phyloP scores from a whole-genome alignment of 2,888 invertebrate genomes.

The Sphecodes monilicornis region DNA sequence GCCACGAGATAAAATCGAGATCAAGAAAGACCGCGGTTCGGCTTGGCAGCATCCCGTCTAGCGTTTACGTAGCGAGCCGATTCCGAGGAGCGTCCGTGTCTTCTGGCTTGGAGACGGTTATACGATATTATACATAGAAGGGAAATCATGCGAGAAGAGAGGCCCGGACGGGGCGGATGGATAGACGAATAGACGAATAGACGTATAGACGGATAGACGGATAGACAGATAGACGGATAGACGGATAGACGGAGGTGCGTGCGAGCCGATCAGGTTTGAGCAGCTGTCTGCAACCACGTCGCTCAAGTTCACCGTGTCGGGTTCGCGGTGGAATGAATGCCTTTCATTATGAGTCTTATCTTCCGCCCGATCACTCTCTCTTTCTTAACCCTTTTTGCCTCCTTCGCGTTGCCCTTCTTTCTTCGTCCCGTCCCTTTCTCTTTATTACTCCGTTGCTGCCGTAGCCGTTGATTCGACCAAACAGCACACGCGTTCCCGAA shows the following conservation, averaged over 20 bases:
- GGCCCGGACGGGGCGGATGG: constrained; percentile 52
- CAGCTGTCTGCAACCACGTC: constrained; percentile 84
- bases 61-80: constrained; percentile 51
- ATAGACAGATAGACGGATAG: constrained; percentile 59
- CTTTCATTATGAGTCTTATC: constrained; percentile 84
- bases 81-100: constrained; percentile 60
- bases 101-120: constrained; percentile 79
- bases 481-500: constrained; percentile 48
- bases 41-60: constrained; percentile 23
- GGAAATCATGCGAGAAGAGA: constrained; percentile 80
- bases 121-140: constrained; percentile 83
- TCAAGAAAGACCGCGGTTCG: constrained; percentile 34
- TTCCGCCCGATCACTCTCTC: constrained; percentile 74
- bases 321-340: constrained; percentile 81
- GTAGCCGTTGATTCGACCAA: constrained; percentile 42
- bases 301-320: constrained; percentile 83
- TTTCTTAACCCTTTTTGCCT: constrained; percentile 75
- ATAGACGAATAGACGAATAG: constrained; percentile 59
- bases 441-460: constrained; percentile 11
- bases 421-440: constrained; percentile 43
- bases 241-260: constrained; percentile 72
- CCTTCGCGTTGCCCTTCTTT: constrained; percentile 65
- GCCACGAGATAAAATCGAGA: constrained; percentile 43
- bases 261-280: constrained; percentile 83
- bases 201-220: constrained; percentile 66